These are phyloP conservation scores for Leucophora obtusa DNA, from an alignment of 2,888 invertebrate species.

Conservation along the genomic window DNA sequence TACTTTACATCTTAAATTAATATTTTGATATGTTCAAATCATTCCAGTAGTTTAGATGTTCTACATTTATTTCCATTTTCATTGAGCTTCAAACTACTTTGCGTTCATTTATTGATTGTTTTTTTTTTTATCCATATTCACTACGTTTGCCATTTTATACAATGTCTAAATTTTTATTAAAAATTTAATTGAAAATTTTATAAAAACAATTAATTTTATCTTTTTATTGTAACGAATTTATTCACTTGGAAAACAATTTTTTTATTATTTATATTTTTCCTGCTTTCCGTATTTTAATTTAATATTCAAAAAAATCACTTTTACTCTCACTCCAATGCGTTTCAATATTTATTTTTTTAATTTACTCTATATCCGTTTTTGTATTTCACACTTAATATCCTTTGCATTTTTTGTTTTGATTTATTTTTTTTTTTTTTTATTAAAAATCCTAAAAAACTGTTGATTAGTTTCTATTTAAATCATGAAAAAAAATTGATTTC, in stretches of 20 bases:
- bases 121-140: too few relatives aligned
- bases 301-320: conserved; percentile 16
- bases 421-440: conserved; percentile 7
- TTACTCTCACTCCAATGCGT: conserved; percentile 23
- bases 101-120: too few relatives aligned
- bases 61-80: too few relatives aligned
- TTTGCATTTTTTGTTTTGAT: conserved; percentile 3
- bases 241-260: conserved; percentile 39
- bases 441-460: neutral
- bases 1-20: too few relatives aligned
- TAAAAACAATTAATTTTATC: conserved; percentile 3
- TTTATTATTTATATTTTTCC: conserved; percentile 36
- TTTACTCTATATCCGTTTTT: conserved; percentile 44
- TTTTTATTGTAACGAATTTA: conserved; percentile 21
- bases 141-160: too few relatives aligned
- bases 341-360: conserved; percentile 16
- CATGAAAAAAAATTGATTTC: conserved; percentile 37
- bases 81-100: too few relatives aligned
- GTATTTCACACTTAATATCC: conserved; percentile 40
- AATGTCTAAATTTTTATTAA: neutral
- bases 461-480: conserved; percentile 36
- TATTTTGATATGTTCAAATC: too few relatives aligned
- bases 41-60: too few relatives aligned
- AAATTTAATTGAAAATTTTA: neutral
- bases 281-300: conserved; percentile 46